Evolutionary conservation across 2,888 invertebrate species (phyloP).

Genomic region (Chalcis sispes): DNA sequence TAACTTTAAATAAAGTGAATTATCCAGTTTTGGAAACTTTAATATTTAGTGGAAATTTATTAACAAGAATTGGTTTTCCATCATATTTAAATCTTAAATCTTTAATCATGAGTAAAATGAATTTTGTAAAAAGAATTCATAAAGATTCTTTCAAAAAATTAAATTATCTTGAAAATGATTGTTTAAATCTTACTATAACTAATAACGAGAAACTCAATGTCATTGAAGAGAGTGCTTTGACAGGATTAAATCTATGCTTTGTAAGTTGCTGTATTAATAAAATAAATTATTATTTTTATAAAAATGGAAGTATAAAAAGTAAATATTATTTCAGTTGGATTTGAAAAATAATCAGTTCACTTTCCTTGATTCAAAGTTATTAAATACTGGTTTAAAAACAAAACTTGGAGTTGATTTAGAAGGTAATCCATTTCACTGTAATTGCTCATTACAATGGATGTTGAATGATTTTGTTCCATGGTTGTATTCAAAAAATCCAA

Average conservation of each 20-base stretch:
- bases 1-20: slow-evolving; percentile 74
- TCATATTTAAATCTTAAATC: slow-evolving; percentile 76
- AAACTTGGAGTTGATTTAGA: slow-evolving; percentile 78
- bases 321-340: slow-evolving; percentile 76
- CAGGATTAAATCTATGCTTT: slow-evolving; percentile 78
- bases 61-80: slow-evolving; percentile 77
- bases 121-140: slow-evolving; percentile 62
- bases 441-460: slow-evolving; percentile 81
- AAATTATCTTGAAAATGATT: slow-evolving; percentile 65
- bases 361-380: slow-evolving; percentile 73
- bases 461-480: slow-evolving; percentile 78
- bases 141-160: slow-evolving; percentile 78
- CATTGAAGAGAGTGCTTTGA: slow-evolving; percentile 70
- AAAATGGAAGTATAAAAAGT: slow-evolving; percentile 30
- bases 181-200: slow-evolving; percentile 78
- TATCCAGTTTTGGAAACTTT: slow-evolving; percentile 78
- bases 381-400: slow-evolving; percentile 67
- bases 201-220: slow-evolving; percentile 75
- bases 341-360: slow-evolving; percentile 79
- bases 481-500: slow-evolving; percentile 76
- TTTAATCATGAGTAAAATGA: slow-evolving; percentile 73
- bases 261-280: slow-evolving; percentile 73
- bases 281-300: slow-evolving; percentile 8
- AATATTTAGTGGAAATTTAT: slow-evolving; percentile 78
- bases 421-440: slow-evolving; percentile 81